These are phyloP conservation scores for Bucorvus abyssinicus DNA, from an alignment of 2,797 vertebrate species.

Conservation along the genomic window DNA sequence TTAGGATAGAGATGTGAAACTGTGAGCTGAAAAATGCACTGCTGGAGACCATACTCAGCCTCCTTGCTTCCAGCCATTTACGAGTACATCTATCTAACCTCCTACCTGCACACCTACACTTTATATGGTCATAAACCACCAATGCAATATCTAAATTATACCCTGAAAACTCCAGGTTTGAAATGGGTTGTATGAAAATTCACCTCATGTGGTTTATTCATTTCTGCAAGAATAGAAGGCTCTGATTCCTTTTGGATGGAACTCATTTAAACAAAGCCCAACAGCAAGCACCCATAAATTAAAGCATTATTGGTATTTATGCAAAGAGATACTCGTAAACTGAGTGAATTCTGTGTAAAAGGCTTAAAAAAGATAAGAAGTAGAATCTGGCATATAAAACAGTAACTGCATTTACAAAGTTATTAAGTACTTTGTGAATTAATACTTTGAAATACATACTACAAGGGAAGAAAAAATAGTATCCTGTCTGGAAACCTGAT, in stretches of 20 bases:
- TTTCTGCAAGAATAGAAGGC: conserved; percentile 66
- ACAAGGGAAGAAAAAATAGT: background rate
- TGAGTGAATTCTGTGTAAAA: background rate
- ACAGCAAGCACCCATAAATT: conserved; percentile 68
- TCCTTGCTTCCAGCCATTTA: conserved; percentile 70
- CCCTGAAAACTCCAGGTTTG: conserved; percentile 67
- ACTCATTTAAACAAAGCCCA: conserved; percentile 74
- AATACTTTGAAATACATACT: background rate
- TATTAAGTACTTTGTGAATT: background rate
- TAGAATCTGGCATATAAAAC: background rate
- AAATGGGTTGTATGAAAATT: conserved; percentile 68
- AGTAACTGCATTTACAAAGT: background rate
- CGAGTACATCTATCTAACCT: conserved; percentile 63
- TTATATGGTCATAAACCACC: conserved; percentile 69
- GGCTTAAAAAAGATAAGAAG: background rate
- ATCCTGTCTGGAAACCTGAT: background rate
- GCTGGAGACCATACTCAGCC: conserved; percentile 57
- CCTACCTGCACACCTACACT: conserved; percentile 70
- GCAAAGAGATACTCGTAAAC: conserved; percentile 7
- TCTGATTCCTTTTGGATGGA: conserved; percentile 62
- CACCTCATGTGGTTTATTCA: conserved; percentile 67
- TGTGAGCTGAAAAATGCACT: conserved; percentile 75
- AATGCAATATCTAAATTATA: conserved; percentile 71
- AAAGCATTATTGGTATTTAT: conserved; percentile 63
- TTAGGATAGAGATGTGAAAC: conserved; percentile 74